Evolutionary conservation across 2,888 invertebrate species (phyloP).

Genomic region (Hedya salicella): DNA sequence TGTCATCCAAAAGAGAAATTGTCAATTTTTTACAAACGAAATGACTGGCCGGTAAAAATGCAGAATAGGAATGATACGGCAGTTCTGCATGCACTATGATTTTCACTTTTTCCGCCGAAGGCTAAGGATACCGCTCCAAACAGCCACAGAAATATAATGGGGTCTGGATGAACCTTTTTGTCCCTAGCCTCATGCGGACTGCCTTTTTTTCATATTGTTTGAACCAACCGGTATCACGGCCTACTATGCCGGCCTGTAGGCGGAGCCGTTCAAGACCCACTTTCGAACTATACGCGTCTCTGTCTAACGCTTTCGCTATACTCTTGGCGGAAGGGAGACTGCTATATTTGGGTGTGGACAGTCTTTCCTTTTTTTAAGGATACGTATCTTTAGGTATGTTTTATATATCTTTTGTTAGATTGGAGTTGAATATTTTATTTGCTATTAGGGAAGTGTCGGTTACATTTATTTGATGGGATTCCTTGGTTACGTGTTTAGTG

Average conservation of each 20-base stretch:
- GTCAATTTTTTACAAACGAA: conserved; percentile 54
- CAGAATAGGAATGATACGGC: conserved; percentile 63
- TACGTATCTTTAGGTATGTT: conserved; percentile 48
- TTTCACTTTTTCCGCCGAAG: conserved; percentile 61
- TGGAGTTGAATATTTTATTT: conserved; percentile 35
- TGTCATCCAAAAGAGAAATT: conserved; percentile 60
- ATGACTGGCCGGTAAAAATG: conserved; percentile 60
- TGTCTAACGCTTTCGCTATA: conserved; percentile 45
- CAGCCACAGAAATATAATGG: conserved; percentile 66
- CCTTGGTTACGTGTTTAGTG: conserved; percentile 2
- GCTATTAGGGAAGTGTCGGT: conserved; percentile 11
- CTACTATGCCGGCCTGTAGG: conserved; percentile 63
- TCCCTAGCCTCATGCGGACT: conserved; percentile 68
- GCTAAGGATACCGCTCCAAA: conserved; percentile 70
- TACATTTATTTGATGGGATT: conserved; percentile 13
- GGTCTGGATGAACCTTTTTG: conserved; percentile 72
- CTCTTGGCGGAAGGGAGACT: conserved; percentile 49
- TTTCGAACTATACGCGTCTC: conserved; percentile 51
- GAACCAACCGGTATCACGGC: conserved; percentile 67
- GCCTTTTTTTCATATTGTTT: conserved; percentile 72
- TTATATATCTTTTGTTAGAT: conserved; percentile 35
- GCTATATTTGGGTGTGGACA: conserved; percentile 54
- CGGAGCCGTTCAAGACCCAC: conserved; percentile 55
- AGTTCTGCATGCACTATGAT: conserved; percentile 62
- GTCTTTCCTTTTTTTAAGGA: conserved; percentile 56